Evolutionary conservation across 2,888 invertebrate genomes (phyloP), one percentile per base, ranked within the genome.

Genomic region (Eutolmus rufibarbis): DNA sequence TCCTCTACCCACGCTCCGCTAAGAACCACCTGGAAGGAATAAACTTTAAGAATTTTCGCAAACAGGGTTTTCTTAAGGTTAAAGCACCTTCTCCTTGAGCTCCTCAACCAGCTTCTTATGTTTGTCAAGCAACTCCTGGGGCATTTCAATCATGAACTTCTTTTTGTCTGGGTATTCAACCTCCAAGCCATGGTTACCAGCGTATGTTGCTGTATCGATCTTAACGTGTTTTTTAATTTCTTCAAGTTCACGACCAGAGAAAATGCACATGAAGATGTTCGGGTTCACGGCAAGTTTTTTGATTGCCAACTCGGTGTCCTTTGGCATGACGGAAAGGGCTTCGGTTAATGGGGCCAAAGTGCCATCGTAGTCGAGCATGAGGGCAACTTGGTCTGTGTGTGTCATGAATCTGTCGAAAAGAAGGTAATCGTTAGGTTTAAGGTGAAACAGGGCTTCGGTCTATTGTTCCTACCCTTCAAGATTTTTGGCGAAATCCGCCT

Each of bases 1-100:
- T 96, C 96, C 91, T 96, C 96, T 0, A 96, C 96, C 96, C 96
- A 96, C 14, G 96, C 96, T 76, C 96, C 96, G 88, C 96, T 95
- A 89, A 93, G 94, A 89, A 95, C 95, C 1, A 96, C 94, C 95
- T 95, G 19, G 40, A 28, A 19, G 82, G 40, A 23, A 51, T 4
- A 79, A 78, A n/a, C n/a, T 37, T 76, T 37, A 76, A 37, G 40
- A 23, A 4, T 12, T 66, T 79, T 79, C 51, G 14, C 23, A 34
- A 56, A 51, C 23, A 79, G 7, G 37, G 7, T 40, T 77, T 8
- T 40, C 28, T 7, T 5, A 51, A 66, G 19, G 66, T 12, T 66
- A 8, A 23, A 88, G 89, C 91, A 94, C 94, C 93, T 95, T 94
- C 89, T 95, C 95, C 90, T 95, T 95, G 23, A 96, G 93, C 84